These are phyloP conservation scores for Branchinecta lindahli DNA, from an alignment of 1,140 invertebrate species.

Conservation along the genomic window DNA sequence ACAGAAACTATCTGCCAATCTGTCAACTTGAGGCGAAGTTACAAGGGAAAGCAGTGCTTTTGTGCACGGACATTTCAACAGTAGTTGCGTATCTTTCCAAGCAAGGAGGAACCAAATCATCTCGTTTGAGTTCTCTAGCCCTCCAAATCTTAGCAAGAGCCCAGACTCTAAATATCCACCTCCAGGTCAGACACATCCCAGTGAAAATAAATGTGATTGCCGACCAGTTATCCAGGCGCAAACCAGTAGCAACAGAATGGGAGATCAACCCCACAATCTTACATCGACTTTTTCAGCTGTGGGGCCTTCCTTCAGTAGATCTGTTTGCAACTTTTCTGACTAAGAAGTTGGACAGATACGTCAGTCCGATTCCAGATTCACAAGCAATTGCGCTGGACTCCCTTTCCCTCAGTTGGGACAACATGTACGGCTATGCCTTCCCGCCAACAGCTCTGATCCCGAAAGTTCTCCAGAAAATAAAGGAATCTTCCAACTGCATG, in stretches of 20 bases:
- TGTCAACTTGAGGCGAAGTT: too few relatives aligned
- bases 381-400: neutral
- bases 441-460: neutral
- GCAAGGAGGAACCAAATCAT: neutral
- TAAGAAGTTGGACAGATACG: neutral
- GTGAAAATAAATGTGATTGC: neutral
- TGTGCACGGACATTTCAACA: slow-evolving; percentile 2
- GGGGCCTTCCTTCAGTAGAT: neutral
- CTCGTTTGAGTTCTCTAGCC: neutral
- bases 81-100: neutral
- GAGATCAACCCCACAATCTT: neutral
- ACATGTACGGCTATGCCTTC: neutral
- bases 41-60: too few relatives aligned
- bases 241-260: neutral
- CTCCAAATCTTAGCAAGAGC: neutral
- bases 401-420: neutral
- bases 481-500: neutral
- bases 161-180: neutral
- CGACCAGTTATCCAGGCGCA: neutral
- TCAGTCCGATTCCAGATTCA: neutral
- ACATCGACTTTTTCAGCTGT: neutral
- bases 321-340: neutral
- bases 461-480: neutral
- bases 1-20: too few relatives aligned
- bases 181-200: neutral